phyloP scores from a whole-genome alignment of 2,888 invertebrate species.

The Panzeria rudis region DNA sequence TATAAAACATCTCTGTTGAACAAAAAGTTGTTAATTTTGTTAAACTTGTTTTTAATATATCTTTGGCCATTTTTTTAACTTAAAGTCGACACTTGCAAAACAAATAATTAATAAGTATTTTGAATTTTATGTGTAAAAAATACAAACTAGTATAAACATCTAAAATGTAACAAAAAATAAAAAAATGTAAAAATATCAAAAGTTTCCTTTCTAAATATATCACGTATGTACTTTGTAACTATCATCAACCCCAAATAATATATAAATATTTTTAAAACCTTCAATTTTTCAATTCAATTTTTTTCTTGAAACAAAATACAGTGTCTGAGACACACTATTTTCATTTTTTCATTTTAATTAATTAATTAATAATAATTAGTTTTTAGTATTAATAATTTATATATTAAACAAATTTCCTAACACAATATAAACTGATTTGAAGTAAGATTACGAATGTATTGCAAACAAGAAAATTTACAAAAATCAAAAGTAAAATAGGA shows the following conservation, averaged over 20 bases:
- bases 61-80: constrained; percentile 1
- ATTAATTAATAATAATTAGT: not conserved
- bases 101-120: not conserved
- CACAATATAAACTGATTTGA: not conserved
- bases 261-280: constrained; percentile 28
- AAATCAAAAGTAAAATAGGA: not conserved
- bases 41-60: not conserved
- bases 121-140: constrained; percentile 6
- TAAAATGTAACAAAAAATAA: constrained; percentile 14
- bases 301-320: constrained; percentile 17
- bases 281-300: no score
- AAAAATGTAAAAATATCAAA: constrained; percentile 25
- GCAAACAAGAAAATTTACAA: not conserved
- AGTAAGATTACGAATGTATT: not conserved
- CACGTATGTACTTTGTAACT: constrained; percentile 4
- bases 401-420: constrained; percentile 6
- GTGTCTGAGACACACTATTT: constrained; percentile 29
- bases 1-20: no score
- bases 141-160: constrained; percentile 27
- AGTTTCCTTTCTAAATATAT: constrained; percentile 13
- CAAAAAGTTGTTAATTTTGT: constrained; percentile 9
- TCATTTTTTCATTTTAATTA: not conserved
- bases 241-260: constrained; percentile 19
- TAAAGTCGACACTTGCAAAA: constrained; percentile 2
- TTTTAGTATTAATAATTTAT: constrained; percentile 22